These are phyloP conservation scores for Plotosus lineatus DNA, from an alignment of 2,113 vertebrate genomes.

Conservation along the genomic window DNA sequence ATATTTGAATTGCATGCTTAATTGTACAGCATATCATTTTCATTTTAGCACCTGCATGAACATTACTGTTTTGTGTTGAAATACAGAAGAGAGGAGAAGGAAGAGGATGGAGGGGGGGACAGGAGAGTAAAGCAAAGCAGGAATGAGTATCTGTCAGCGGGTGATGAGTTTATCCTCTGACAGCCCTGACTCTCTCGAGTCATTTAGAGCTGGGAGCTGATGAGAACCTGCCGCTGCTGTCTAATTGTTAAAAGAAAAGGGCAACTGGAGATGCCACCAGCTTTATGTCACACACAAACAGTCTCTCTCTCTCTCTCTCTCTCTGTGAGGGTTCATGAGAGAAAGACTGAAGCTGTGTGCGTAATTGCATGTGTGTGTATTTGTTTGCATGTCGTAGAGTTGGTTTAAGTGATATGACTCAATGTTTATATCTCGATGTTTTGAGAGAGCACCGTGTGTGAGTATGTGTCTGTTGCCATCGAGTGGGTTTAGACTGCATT, in stretches of 20 bases:
- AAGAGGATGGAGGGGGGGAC: neutral
- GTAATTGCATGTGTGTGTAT: conserved; percentile 36
- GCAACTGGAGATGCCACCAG: conserved; percentile 45
- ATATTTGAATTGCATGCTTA: neutral
- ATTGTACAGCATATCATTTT: neutral
- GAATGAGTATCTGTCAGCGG: conserved; percentile 63
- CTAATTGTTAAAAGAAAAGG: conserved; percentile 62
- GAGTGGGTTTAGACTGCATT: conserved; percentile 69
- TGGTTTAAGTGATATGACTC: conserved; percentile 41
- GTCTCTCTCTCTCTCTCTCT: neutral
- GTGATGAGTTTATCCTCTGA: conserved; percentile 72
- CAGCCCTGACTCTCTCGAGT: conserved; percentile 65
- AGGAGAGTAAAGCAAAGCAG: conserved; percentile 16
- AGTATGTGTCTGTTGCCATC: conserved; percentile 62
- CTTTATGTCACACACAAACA: neutral
- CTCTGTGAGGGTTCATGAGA: neutral
- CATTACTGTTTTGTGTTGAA: neutral
- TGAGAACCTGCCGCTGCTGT: conserved; percentile 65
- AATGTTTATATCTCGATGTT: conserved; percentile 41
- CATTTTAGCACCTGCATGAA: neutral
- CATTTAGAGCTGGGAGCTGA: conserved; percentile 68
- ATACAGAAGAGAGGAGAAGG: neutral
- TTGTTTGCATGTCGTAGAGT: conserved; percentile 32
- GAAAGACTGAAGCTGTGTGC: neutral
- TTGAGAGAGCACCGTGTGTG: conserved; percentile 48